phyloP scores from a whole-genome alignment of 2,797 vertebrate species.

The Alauda arvensis region DNA sequence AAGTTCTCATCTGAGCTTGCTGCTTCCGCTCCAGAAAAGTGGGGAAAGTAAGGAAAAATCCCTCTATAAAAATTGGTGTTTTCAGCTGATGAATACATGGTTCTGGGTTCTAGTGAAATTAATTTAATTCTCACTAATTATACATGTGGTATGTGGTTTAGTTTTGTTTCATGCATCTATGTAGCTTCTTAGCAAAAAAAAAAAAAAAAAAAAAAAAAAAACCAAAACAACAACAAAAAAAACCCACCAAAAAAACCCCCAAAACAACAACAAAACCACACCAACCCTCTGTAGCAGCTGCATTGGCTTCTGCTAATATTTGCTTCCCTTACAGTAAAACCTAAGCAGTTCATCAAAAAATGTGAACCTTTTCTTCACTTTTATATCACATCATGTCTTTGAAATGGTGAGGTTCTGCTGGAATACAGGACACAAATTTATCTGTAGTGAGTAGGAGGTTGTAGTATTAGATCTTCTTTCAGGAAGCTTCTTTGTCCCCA shows the following conservation, averaged over 20 bases:
- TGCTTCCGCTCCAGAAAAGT: not conserved
- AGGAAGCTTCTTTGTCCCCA: slow-evolving; percentile 1
- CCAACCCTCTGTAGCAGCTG: not conserved
- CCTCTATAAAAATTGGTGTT: not conserved
- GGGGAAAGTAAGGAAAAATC: not conserved
- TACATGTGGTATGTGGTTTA: not conserved
- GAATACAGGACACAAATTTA: not conserved
- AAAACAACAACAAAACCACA: not conserved
- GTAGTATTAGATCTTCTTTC: slow-evolving; percentile 11
- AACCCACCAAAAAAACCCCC: not conserved
- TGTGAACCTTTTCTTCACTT: not conserved
- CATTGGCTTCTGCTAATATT: slow-evolving; percentile 11
- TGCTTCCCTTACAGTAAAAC: not conserved
- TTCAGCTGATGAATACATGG: not conserved
- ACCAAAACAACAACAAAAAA: not conserved
- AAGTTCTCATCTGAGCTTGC: not conserved
- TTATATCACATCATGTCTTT: not conserved
- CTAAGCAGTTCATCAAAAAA: not conserved
- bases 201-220: not conserved
- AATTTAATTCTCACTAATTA: not conserved
- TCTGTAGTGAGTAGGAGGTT: not conserved
- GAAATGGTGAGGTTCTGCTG: not conserved
- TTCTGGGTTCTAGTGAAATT: slow-evolving; percentile 4
- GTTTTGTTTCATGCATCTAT: not conserved
- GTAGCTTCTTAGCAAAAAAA: not conserved